These are phyloP conservation scores for Macaca mulatta DNA, from an alignment of 2,113 vertebrate genomes.

Conservation along the genomic window DNA sequence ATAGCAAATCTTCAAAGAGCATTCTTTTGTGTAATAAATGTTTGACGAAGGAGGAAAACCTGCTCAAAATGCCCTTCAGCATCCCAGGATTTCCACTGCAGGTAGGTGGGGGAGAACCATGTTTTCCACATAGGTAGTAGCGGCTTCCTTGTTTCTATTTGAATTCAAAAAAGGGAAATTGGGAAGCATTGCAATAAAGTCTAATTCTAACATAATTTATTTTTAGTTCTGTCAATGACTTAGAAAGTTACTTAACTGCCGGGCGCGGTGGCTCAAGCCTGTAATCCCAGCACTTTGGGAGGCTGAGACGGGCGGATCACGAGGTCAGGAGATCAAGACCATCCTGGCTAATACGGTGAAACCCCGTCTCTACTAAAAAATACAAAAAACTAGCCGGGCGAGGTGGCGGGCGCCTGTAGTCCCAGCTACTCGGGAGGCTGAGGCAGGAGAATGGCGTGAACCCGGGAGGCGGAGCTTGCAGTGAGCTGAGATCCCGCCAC, in stretches of 20 bases:
- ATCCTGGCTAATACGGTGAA: too few relatives aligned
- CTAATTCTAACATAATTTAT: background rate
- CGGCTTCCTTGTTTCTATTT: background rate
- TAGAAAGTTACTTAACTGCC: background rate
- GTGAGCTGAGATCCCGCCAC: too few relatives aligned
- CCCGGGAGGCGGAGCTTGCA: too few relatives aligned
- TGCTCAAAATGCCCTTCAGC: background rate
- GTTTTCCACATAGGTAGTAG: background rate
- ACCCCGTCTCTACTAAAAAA: too few relatives aligned
- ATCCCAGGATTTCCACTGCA: background rate
- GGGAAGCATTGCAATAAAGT: background rate
- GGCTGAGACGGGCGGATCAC: too few relatives aligned
- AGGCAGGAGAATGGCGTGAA: too few relatives aligned
- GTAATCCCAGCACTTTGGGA: too few relatives aligned
- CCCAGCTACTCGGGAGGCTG: too few relatives aligned
- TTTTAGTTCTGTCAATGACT: background rate
- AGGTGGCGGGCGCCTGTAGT: too few relatives aligned
- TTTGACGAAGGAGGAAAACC: background rate
- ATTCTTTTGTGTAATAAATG: background rate
- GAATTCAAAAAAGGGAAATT: background rate
- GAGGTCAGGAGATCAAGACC: too few relatives aligned
- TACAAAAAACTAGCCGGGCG: too few relatives aligned
- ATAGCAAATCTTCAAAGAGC: background rate
- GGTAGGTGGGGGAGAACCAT: background rate
- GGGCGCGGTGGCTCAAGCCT: too few relatives aligned